Base-by-base conservation (phyloP, 2,113 vertebrate genomes). In the Macaca mulatta region DNA sequence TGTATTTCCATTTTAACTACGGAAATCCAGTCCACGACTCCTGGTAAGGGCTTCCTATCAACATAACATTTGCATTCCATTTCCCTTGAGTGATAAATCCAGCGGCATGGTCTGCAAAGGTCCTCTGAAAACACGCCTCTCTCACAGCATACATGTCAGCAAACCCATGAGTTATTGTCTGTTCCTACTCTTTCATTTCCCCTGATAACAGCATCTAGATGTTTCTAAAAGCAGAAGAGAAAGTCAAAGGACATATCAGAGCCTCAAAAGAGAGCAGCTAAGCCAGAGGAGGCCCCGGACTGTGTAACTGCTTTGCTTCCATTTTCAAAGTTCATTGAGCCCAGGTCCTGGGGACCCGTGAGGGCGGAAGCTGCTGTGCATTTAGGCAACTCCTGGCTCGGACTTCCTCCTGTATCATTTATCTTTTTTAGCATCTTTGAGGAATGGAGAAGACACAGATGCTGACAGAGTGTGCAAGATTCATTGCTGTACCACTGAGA, bases 121-220 rank as follows among this genome's bases (percentile, higher is more conserved):
- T 4, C 45, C 32, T 64, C 81, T 7, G 55, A 74, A 87, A 38
- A 13, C 40, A 61, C 32, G 13, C 52, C 74, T 40, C 25, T 57
- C 48, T 35, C 4, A 59, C n/a, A 5, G 4, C 57, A 8, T 0
- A 2, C 35, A 1, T 5, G n/a, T 16, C 13, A 4, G 7, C 20
- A n/a, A 64, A 40, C 48, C 35, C 8, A 0, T 0, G 35, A 40
- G 40, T 8, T 35, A 5, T 3, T 0, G 2, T 27, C 43, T 35
- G 85, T 92, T 94, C 90, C 96, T 77, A 97, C 97, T 93, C 93
- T 96, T 48, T 84, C 94, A 90, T n/a, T 95, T 94, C 77, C 93
- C 70, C 61, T 0, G 35, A 32, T 0, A 45, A 93, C n/a, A 93
- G 93, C 97, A 96, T 89, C 97, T 95, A 94, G 94, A 94, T 75